Evolutionary conservation across 2,797 vertebrate species (phyloP).

Genomic region (Phrynocephalus vlangalii): DNA sequence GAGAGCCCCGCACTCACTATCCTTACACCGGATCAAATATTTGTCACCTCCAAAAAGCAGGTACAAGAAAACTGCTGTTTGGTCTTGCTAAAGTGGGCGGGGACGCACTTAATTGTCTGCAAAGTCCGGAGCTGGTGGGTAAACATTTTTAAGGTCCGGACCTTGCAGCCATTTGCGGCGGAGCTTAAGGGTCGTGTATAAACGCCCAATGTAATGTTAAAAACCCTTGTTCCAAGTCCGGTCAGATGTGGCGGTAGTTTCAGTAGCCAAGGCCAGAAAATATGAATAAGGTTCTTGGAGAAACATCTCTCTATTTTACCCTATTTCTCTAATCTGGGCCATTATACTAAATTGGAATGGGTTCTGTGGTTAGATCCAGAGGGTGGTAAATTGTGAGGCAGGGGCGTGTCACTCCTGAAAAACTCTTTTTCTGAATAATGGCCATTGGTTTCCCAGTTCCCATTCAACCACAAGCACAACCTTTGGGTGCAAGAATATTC

Average conservation of each 20-base stretch:
- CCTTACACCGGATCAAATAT: too few species aligned
- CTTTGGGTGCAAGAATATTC: not conserved
- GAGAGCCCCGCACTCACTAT: too few species aligned
- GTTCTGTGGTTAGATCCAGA: not conserved
- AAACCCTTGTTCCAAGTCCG: not conserved
- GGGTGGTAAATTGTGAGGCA: not conserved
- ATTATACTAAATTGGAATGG: not conserved
- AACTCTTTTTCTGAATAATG: not conserved
- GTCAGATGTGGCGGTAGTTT: not conserved
- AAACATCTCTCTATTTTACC: too few species aligned
- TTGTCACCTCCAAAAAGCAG: too few species aligned
- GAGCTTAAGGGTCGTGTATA: too few species aligned
- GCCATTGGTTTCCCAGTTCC: not conserved
- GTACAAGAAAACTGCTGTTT: too few species aligned
- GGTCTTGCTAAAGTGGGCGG: too few species aligned
- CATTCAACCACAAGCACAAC: not conserved
- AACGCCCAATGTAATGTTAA: not conserved
- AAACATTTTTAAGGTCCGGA: too few species aligned
- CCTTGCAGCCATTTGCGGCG: too few species aligned
- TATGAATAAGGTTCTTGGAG: not conserved
- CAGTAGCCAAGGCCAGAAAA: not conserved
- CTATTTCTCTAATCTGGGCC: not conserved
- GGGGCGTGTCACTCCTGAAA: not conserved
- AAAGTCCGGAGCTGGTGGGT: too few species aligned
- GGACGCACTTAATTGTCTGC: too few species aligned